Evolutionary conservation across 1,140 invertebrate species (phyloP).

Genomic region (Macrobrachium nipponense): DNA sequence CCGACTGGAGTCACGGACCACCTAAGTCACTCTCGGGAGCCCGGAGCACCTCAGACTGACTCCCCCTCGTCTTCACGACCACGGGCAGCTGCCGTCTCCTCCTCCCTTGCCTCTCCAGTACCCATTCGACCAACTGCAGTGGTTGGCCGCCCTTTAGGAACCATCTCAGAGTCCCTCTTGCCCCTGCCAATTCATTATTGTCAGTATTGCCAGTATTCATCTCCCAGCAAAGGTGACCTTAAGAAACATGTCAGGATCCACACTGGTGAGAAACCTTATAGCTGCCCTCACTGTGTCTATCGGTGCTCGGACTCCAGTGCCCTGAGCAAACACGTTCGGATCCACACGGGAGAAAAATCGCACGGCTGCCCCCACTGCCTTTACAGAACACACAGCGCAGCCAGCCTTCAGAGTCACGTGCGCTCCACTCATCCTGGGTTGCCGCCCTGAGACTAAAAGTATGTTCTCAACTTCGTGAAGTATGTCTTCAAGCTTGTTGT

Average conservation of each 20-base stretch:
- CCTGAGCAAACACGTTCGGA: slow-evolving; percentile 49
- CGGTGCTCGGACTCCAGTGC: slow-evolving; percentile 52
- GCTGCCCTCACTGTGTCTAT: slow-evolving; percentile 45
- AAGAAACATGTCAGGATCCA: slow-evolving; percentile 54
- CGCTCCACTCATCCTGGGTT: slow-evolving; percentile 32
- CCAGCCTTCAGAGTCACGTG: slow-evolving; percentile 44
- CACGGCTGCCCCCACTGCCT: slow-evolving; percentile 48
- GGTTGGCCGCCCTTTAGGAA: too few species aligned
- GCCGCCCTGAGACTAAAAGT: not conserved
- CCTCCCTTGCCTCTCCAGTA: slow-evolving; percentile 13
- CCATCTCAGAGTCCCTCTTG: not conserved
- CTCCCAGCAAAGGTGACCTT: slow-evolving; percentile 40
- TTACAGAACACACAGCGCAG: slow-evolving; percentile 39
- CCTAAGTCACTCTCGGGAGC: slow-evolving; percentile 32
- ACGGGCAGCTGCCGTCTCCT: not conserved
- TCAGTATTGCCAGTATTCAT: slow-evolving; percentile 51
- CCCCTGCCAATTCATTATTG: slow-evolving; percentile 20
- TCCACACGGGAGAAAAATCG: slow-evolving; percentile 43
- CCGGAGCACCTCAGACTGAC: not conserved
- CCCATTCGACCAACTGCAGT: not conserved
- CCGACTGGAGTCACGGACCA: slow-evolving; percentile 25
- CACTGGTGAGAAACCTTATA: slow-evolving; percentile 53
- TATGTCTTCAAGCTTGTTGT: not conserved
- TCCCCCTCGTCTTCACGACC: slow-evolving; percentile 19
- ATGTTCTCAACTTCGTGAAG: not conserved